These are phyloP conservation scores for Aplochiton taeniatus DNA, from an alignment of 2,797 vertebrate species.

Conservation along the genomic window DNA sequence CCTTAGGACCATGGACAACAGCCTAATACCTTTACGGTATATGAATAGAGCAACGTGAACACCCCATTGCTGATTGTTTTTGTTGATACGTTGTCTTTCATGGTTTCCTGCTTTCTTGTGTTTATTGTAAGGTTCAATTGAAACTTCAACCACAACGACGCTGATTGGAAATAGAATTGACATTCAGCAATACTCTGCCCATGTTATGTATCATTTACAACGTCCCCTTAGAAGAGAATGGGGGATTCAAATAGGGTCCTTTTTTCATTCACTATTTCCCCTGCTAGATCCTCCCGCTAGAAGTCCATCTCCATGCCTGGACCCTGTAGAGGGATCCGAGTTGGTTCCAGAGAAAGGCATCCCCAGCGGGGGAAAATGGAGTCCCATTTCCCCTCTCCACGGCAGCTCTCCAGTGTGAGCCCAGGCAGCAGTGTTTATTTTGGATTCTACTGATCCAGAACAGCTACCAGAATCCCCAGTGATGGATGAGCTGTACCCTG, in stretches of 20 bases:
- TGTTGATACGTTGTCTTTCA: too few relatives aligned
- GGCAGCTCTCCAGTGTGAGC: conserved; percentile 6
- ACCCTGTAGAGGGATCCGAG: neutral
- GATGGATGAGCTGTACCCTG: conserved; percentile 1
- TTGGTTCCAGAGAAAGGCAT: neutral
- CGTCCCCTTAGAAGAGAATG: too few relatives aligned
- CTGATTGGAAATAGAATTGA: neutral
- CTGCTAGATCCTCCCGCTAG: neutral
- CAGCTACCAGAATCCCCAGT: neutral
- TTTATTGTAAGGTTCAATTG: too few relatives aligned
- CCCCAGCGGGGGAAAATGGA: conserved; percentile 1
- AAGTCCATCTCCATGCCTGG: neutral
- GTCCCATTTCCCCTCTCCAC: neutral
- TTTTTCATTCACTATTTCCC: conserved; percentile 12
- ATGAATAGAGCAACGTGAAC: too few relatives aligned
- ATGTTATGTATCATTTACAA: too few relatives aligned
- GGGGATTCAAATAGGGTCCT: too few relatives aligned
- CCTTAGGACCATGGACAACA: too few relatives aligned
- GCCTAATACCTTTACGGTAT: too few relatives aligned
- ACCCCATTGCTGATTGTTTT: too few relatives aligned
- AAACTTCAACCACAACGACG: too few relatives aligned
- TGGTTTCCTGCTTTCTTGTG: too few relatives aligned
- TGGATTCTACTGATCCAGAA: neutral
- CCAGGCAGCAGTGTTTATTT: conserved; percentile 20
- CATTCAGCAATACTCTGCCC: too few relatives aligned